Percentiles rank a stretch among this genome's conserved stretches.
Evolutionary conservation across 1,140 invertebrate species (phyloP).

Genomic region (Diplogasteroides magnus): DNA sequence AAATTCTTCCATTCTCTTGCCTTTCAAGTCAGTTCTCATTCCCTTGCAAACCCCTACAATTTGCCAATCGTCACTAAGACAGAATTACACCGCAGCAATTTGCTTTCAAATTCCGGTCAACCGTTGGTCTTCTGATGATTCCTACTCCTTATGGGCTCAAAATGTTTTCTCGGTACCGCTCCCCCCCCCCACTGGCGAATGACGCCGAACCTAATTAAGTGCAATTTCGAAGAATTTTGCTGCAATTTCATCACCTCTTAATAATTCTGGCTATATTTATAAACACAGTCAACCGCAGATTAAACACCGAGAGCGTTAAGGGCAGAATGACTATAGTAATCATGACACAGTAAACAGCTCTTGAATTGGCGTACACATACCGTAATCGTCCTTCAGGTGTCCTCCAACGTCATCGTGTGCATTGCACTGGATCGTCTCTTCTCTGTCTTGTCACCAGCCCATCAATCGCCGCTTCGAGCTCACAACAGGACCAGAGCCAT

Average conservation of each 20-base stretch:
- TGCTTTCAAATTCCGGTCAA: no score
- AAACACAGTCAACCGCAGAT: no score
- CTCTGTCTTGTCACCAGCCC: slow-evolving; percentile 44
- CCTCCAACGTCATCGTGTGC: slow-evolving; percentile 39
- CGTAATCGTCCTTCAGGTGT: slow-evolving; percentile 14
- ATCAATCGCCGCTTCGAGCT: slow-evolving; percentile 45
- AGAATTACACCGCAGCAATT: neutral
- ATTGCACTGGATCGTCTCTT: slow-evolving; percentile 46
- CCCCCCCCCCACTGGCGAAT: no score
- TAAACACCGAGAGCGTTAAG: no score
- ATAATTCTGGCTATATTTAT: no score
- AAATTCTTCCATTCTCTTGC: slow-evolving; percentile 52
- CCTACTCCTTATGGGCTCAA: no score
- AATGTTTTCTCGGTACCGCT: no score
- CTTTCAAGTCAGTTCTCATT: slow-evolving; percentile 40
- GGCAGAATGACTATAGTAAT: neutral
- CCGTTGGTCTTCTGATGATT: no score
- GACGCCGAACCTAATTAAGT: no score
- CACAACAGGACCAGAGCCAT: slow-evolving; percentile 41
- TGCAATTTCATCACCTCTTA: no score
- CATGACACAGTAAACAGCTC: neutral
- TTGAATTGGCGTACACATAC: neutral
- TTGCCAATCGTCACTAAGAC: neutral
- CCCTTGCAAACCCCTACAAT: neutral
- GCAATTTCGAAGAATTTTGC: no score